Evolutionary conservation across 1,140 invertebrate genomes (phyloP), one percentile per base, ranked within the genome.

Genomic region (Drosophila prosaltans): DNA sequence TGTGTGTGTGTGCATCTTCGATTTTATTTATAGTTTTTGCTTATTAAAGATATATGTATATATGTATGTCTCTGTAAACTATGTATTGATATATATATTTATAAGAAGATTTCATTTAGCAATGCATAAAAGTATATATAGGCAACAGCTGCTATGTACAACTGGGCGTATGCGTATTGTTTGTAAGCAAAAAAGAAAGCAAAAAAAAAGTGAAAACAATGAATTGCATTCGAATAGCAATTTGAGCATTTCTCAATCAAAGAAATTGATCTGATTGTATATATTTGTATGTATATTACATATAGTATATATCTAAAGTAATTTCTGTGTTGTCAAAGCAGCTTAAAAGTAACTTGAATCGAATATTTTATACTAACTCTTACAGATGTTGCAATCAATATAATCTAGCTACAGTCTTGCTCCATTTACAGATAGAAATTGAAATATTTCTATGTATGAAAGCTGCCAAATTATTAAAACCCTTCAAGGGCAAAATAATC

Each of bases 1-100:
- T 16, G 16, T 16, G 16, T 16, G 16, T 16, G 16, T 16, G 16
- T 16, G 16, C 0, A 16, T 16, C 16, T 16, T 16, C 30, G 45
- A 55, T 39, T 82, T 82, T 79, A 82, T 82, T 83, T 76, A 83
- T 76, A 80, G 77, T 80, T 61, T 40, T 61, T 40, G 59, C 39
- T 69, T 39, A 78, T 82, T 83, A 73, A 62, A 51, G n/a, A 24
- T 26, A 39, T 55, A 60, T n/a, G 69, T 9, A 55, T 59, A 21
- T 36, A 21, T 21, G n/a, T 68, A 40, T 40, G 5, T 45, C 2
- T 48, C 6, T 48, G 32, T 0, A 7, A 36, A 36, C 3, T 30
- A 36, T 36, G 3, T 36, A 36, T 6, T 16, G 16, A 3, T 2
- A 51, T 26, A 10, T 36, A 7, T 36, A 36, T 36, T 36, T 36